A percentile compares a stretch with the other conserved stretches of the same genome.
These are phyloP conservation scores for Aleiodes leptofemur DNA, from an alignment of 2,888 invertebrate genomes.

Conservation along the genomic window DNA sequence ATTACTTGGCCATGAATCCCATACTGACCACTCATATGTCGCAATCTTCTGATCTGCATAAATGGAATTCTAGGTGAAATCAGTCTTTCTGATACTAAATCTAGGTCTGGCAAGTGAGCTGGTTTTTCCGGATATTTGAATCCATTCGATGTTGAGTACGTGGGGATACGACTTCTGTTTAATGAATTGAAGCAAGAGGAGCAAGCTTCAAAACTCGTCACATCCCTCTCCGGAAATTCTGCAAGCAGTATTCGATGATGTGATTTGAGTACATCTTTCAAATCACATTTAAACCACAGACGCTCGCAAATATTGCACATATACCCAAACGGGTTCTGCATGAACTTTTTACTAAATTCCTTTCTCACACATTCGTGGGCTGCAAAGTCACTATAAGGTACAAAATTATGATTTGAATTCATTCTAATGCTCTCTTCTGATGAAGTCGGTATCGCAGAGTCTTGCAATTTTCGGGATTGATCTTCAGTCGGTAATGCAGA, in stretches of 20 bases:
- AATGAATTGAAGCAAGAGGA: slow-evolving; percentile 17
- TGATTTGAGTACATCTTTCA: not conserved
- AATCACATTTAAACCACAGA: slow-evolving; percentile 42
- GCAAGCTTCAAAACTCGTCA: slow-evolving; percentile 19
- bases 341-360: slow-evolving; percentile 10
- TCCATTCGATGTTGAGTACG: slow-evolving; percentile 40
- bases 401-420: too few relatives aligned
- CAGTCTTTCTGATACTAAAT: slow-evolving; percentile 56
- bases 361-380: too few relatives aligned
- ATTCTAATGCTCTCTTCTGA: too few relatives aligned
- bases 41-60: slow-evolving; percentile 58
- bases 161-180: slow-evolving; percentile 25
- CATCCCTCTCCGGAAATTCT: slow-evolving; percentile 16
- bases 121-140: slow-evolving; percentile 43
- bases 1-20: slow-evolving; percentile 61
- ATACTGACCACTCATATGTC: slow-evolving; percentile 58
- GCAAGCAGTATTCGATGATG: slow-evolving; percentile 20
- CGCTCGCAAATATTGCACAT: slow-evolving; percentile 39
- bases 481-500: too few relatives aligned
- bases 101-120: slow-evolving; percentile 50
- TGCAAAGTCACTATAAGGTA: too few relatives aligned
- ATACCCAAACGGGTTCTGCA: slow-evolving; percentile 25
- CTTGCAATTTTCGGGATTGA: too few relatives aligned
- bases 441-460: too few relatives aligned
- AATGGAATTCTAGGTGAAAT: slow-evolving; percentile 59